These are phyloP conservation scores for Microtus pennsylvanicus DNA, from an alignment of 2,113 vertebrate genomes.

Conservation along the genomic window DNA sequence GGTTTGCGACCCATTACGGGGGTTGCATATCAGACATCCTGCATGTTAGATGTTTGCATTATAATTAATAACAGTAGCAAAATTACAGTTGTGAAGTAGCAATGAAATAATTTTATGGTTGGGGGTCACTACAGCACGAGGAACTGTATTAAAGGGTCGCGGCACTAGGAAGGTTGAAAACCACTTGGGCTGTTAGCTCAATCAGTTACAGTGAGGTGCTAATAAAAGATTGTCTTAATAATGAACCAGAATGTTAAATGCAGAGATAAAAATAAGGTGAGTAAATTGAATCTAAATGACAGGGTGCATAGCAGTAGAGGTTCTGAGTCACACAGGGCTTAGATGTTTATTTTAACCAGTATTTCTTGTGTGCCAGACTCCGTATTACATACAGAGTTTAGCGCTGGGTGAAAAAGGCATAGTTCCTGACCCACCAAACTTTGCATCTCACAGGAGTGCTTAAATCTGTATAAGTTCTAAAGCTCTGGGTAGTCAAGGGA, in stretches of 20 bases:
- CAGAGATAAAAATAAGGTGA: background rate
- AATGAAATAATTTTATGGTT: background rate
- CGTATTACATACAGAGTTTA: background rate
- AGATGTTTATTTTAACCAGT: background rate
- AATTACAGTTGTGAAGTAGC: background rate
- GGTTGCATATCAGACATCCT: background rate
- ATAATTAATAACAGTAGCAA: background rate
- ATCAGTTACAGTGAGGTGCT: background rate
- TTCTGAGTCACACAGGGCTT: background rate
- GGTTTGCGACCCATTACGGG: background rate
- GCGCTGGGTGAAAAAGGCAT: background rate
- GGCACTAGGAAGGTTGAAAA: background rate
- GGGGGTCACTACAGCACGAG: background rate
- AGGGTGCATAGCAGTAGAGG: background rate
- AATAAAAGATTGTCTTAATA: background rate
- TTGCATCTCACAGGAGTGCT: background rate
- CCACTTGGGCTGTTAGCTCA: background rate
- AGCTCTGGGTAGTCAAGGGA: background rate
- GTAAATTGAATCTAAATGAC: background rate
- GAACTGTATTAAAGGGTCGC: background rate
- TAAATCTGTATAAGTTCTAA: background rate
- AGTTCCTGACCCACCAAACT: background rate
- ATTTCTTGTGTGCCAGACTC: background rate
- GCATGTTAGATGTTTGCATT: background rate
- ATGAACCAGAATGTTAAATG: constrained; percentile 13